phyloP scores from a whole-genome alignment of 2,797 vertebrate genomes.

The Rhinogobio ventralis region DNA sequence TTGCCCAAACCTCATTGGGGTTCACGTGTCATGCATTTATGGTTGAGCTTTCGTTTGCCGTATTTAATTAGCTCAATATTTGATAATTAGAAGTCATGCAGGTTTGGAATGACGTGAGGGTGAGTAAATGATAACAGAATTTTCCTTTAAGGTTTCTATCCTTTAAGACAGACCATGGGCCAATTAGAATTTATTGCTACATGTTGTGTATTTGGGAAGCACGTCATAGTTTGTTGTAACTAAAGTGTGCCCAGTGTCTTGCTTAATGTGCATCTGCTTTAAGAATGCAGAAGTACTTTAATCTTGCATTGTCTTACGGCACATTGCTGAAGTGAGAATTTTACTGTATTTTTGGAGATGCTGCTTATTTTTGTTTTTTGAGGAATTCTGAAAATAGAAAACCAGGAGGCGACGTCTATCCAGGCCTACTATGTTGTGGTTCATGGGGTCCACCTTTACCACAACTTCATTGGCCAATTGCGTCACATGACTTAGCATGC shows the following conservation, averaged over 20 bases:
- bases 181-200: not conserved
- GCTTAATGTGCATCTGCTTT: not conserved
- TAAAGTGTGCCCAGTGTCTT: not conserved
- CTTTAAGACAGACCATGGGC: not conserved
- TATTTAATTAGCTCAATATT: not conserved
- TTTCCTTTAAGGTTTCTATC: no score
- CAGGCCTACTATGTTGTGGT: slow-evolving; percentile 25
- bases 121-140: not conserved
- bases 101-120: not conserved
- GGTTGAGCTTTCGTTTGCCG: not conserved
- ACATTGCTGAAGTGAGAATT: not conserved
- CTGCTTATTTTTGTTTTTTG: not conserved
- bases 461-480: not conserved
- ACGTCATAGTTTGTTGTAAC: not conserved
- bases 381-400: not conserved
- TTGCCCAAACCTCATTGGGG: not conserved
- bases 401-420: not conserved
- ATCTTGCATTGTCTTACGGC: not conserved
- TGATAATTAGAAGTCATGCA: not conserved
- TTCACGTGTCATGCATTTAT: not conserved
- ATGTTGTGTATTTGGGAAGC: not conserved
- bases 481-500: not conserved
- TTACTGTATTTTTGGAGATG: slow-evolving; percentile 1
- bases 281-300: slow-evolving; percentile 3
- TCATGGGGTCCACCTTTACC: not conserved